Conservation (phyloP, 1,140 invertebrate genomes). For the Drosophila baimaii region DNA sequence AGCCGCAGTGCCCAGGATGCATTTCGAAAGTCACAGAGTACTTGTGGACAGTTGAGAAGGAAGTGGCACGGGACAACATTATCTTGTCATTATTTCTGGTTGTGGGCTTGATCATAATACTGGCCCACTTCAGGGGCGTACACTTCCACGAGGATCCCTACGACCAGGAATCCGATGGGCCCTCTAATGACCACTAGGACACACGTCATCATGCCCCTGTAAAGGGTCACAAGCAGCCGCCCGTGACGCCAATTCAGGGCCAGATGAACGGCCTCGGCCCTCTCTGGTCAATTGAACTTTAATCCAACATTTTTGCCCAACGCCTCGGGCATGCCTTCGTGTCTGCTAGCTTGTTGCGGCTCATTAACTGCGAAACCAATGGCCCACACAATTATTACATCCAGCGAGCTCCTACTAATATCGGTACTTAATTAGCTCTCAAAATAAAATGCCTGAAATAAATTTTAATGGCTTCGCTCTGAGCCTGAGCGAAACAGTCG, state of each 20-base stretch:
- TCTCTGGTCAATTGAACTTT: conserved; percentile 71
- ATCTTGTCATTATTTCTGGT: conserved; percentile 28
- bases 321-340: not conserved
- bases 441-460: conserved; percentile 68
- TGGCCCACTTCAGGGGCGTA: not conserved
- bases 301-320: conserved; percentile 50
- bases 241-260: conserved; percentile 32
- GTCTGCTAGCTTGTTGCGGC: conserved; percentile 57
- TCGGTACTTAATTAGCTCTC: conserved; percentile 69
- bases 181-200: not conserved
- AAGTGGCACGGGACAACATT: conserved; percentile 63
- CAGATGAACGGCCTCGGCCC: conserved; percentile 54
- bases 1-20: conserved; percentile 44
- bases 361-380: conserved; percentile 58
- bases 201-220: not conserved
- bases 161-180: conserved; percentile 11
- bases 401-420: conserved; percentile 34
- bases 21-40: not conserved
- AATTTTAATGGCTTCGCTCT: conserved; percentile 63
- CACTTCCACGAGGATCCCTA: conserved; percentile 28
- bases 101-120: conserved; percentile 30
- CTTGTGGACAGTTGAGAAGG: conserved; percentile 43
- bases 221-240: not conserved
- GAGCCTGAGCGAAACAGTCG: conserved; percentile 31
- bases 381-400: conserved; percentile 2